Percentiles rank a stretch among this genome's conserved stretches.
Evolutionary conservation across 2,113 vertebrate species (phyloP).

Genomic region (Grus americana): DNA sequence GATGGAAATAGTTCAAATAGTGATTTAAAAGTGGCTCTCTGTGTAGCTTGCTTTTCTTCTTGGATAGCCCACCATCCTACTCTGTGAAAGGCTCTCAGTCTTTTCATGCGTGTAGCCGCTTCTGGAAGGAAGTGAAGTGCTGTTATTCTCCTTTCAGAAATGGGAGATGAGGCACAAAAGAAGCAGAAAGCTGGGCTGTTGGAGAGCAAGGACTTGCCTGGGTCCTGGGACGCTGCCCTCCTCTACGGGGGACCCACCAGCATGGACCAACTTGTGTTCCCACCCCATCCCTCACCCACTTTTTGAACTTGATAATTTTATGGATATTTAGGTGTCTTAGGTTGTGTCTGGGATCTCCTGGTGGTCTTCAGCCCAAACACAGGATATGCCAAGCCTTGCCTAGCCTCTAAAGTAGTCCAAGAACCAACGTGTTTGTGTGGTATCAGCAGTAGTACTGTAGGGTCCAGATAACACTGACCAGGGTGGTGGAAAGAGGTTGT

Average conservation of each 20-base stretch:
- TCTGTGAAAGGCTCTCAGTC: background rate
- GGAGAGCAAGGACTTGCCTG: background rate
- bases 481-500: background rate
- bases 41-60: background rate
- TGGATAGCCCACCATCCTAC: background rate
- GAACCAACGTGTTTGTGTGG: background rate
- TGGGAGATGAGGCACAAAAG: background rate
- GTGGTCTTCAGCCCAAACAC: background rate
- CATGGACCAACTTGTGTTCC: background rate
- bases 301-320: background rate
- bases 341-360: background rate
- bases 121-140: background rate
- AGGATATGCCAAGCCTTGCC: background rate
- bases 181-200: background rate
- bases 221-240: background rate
- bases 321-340: background rate
- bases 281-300: background rate
- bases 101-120: background rate
- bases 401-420: background rate
- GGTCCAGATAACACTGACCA: background rate
- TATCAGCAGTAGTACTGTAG: background rate
- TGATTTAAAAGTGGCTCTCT: background rate
- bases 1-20: slow-evolving; percentile 21
- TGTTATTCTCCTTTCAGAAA: background rate
- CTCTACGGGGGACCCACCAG: background rate